Evolutionary conservation across 2,888 invertebrate species (phyloP).

Genomic region (Ochropacha duplaris): DNA sequence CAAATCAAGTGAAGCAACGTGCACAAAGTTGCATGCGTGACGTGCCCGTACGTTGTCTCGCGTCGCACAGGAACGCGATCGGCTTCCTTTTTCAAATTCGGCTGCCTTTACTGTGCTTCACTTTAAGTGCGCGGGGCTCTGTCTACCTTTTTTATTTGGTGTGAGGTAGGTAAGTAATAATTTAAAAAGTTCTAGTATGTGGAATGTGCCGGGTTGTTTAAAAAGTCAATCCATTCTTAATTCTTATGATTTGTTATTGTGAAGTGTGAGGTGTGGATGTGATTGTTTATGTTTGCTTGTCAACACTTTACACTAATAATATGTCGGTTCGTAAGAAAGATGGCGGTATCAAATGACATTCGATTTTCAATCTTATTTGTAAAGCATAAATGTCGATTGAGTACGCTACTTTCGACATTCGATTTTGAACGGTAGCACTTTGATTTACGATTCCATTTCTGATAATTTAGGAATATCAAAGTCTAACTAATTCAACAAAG

Average conservation of each 20-base stretch:
- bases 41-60: no score
- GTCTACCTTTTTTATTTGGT: no score
- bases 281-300: constrained; percentile 39
- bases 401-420: background rate
- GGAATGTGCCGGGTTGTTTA: background rate
- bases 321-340: background rate
- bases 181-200: background rate
- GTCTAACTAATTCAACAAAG: background rate
- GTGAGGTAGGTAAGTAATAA: no score
- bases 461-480: background rate
- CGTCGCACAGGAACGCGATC: no score
- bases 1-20: no score
- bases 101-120: no score
- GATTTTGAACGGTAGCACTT: background rate
- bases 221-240: background rate
- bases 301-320: constrained; percentile 30
- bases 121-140: no score
- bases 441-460: background rate
- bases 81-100: no score
- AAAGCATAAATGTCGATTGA: background rate
- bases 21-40: no score
- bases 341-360: background rate
- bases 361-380: background rate
- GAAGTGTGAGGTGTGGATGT: constrained; percentile 21
- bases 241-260: constrained; percentile 24